Conservation (phyloP, 1,140 invertebrate genomes). For the Saccostrea echinata region DNA sequence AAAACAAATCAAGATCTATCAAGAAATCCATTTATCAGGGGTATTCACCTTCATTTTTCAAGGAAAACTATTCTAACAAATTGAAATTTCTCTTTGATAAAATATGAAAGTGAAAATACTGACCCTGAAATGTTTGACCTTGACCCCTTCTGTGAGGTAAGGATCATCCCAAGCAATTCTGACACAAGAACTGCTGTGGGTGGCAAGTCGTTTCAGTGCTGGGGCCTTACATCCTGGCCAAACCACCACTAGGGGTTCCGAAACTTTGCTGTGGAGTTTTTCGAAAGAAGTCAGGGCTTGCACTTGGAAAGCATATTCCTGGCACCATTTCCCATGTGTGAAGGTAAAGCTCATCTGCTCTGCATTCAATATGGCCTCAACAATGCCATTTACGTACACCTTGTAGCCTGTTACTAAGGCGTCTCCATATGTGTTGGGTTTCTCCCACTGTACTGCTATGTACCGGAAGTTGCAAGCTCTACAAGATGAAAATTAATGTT, state of each 20-base stretch:
- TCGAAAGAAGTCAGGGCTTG: conserved; percentile 78
- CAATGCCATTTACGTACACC: conserved; percentile 79
- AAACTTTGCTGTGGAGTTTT: conserved; percentile 76
- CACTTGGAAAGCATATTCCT: conserved; percentile 79
- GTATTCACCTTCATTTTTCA: too few species aligned
- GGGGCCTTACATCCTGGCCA: conserved; percentile 78
- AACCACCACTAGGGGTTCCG: conserved; percentile 76
- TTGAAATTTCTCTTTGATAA: too few species aligned
- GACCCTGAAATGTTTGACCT: conserved; percentile 79
- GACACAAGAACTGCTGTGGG: conserved; percentile 74
- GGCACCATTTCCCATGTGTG: conserved; percentile 78
- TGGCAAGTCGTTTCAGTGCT: conserved; percentile 69
- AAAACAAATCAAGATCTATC: too few species aligned
- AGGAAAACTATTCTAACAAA: too few species aligned
- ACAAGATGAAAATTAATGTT: conserved; percentile 39
- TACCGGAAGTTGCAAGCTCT: conserved; percentile 80
- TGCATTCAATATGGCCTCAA: conserved; percentile 74
- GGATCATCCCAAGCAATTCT: conserved; percentile 77
- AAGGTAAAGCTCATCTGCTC: conserved; percentile 78
- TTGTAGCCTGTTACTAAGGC: conserved; percentile 79
- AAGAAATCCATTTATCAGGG: too few species aligned
- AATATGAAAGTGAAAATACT: conserved; percentile 8
- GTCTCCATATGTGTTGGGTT: conserved; percentile 77
- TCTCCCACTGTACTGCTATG: conserved; percentile 80
- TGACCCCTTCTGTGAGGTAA: conserved; percentile 77